These are phyloP conservation scores for Tinamus major DNA, from an alignment of 2,797 vertebrate genomes.

Conservation along the genomic window DNA sequence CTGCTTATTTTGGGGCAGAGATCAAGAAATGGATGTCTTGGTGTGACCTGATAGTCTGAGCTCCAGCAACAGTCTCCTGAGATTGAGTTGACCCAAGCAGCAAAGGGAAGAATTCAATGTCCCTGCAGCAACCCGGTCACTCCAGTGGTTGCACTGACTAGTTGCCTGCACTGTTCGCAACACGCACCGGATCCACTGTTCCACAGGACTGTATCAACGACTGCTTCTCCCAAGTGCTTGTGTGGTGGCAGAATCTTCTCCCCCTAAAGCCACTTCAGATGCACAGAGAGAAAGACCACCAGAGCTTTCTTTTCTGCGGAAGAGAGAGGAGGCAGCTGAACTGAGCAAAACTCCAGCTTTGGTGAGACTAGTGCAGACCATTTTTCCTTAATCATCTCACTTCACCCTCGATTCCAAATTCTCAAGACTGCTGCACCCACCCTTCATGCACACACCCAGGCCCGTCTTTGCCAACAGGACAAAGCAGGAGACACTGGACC, in stretches of 20 bases:
- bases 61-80: background rate
- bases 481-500: background rate
- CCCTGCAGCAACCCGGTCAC: background rate
- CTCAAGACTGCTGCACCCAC: background rate
- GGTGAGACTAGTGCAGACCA: background rate
- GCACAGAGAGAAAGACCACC: background rate
- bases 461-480: background rate
- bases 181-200: accelerated
- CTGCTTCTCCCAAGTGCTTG: background rate
- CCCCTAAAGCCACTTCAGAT: background rate
- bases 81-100: background rate
- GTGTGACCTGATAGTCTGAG: background rate
- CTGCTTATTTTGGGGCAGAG: background rate
- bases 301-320: background rate
- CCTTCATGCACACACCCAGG: background rate
- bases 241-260: background rate
- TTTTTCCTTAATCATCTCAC: background rate
- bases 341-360: background rate
- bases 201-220: background rate
- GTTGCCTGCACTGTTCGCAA: accelerated
- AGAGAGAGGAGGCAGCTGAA: background rate
- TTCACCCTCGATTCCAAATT: background rate
- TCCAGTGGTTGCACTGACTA: accelerated
- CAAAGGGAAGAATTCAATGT: accelerated
- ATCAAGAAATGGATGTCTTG: accelerated